Conservation (phyloP, 2,113 vertebrate genomes). For the Xiphophorus maculatus region DNA sequence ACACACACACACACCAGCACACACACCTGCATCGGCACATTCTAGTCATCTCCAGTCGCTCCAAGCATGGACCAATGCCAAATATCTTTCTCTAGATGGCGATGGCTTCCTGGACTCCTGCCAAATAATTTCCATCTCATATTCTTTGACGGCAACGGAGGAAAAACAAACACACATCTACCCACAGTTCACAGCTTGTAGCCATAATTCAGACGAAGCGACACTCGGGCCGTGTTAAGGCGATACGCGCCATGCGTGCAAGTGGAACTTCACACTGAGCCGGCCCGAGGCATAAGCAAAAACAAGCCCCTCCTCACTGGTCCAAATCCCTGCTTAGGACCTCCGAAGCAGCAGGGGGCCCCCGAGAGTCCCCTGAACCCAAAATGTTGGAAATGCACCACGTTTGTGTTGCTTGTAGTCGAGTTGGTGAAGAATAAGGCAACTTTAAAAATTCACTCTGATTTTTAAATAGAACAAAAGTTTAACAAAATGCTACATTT, state of each 20-base stretch:
- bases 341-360: background rate
- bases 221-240: conserved; percentile 27
- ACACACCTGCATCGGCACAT: conserved; percentile 23
- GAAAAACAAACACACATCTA: conserved; percentile 78
- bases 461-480: background rate
- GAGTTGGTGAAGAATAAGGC: no score
- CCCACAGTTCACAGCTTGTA: conserved; percentile 78
- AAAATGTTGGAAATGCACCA: background rate
- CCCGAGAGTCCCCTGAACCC: background rate
- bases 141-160: conserved; percentile 71
- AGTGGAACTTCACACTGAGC: conserved; percentile 7
- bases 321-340: background rate
- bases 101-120: conserved; percentile 68
- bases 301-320: background rate
- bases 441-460: background rate
- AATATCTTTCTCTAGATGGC: conserved; percentile 75
- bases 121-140: conserved; percentile 81
- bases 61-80: conserved; percentile 69
- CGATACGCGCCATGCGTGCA: conserved; percentile 34
- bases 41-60: conserved; percentile 68
- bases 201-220: conserved; percentile 62
- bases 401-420: background rate
- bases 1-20: conserved; percentile 14
- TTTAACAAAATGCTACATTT: background rate
- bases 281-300: background rate